Percentiles rank a stretch among this genome's conserved stretches.
Evolutionary conservation across 2,888 invertebrate species (phyloP).

Genomic region (Dicycla oo): DNA sequence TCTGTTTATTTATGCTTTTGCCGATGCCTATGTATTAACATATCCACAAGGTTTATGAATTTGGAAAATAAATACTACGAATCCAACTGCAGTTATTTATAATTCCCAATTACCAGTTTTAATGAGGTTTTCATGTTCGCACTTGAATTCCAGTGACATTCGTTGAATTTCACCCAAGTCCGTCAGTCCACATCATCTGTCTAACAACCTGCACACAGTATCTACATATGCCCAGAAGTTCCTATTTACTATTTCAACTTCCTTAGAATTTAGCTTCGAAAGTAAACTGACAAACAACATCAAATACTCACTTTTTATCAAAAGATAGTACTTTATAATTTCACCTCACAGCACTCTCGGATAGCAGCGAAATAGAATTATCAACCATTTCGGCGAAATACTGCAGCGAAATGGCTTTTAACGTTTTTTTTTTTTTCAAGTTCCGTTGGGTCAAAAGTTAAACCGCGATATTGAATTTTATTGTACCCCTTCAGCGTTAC

Average conservation of each 20-base stretch:
- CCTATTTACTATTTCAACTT: neutral
- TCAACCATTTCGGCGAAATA: constrained; percentile 77
- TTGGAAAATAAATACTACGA: neutral
- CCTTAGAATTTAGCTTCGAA: constrained; percentile 7
- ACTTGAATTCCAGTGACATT: neutral
- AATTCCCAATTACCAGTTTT: neutral
- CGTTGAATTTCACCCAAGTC: neutral
- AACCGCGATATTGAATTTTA: constrained; percentile 71
- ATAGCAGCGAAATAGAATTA: constrained; percentile 78
- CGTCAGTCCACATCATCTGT: neutral
- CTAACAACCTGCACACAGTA: neutral
- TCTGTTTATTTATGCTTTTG: neutral
- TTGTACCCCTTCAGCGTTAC: constrained; percentile 58
- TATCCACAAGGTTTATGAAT: neutral
- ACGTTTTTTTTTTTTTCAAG: constrained; percentile 72
- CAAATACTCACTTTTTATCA: constrained; percentile 49
- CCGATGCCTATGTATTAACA: neutral
- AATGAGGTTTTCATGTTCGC: neutral
- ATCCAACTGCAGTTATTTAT: neutral
- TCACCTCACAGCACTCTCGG: constrained; percentile 71
- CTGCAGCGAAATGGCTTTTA: constrained; percentile 77
- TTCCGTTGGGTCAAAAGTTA: constrained; percentile 69
- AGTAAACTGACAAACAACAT: constrained; percentile 56
- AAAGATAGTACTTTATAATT: constrained; percentile 69
- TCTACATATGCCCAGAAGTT: neutral